These are phyloP conservation scores for Micrasema longulum DNA, from an alignment of 1,140 invertebrate species.

Conservation along the genomic window DNA sequence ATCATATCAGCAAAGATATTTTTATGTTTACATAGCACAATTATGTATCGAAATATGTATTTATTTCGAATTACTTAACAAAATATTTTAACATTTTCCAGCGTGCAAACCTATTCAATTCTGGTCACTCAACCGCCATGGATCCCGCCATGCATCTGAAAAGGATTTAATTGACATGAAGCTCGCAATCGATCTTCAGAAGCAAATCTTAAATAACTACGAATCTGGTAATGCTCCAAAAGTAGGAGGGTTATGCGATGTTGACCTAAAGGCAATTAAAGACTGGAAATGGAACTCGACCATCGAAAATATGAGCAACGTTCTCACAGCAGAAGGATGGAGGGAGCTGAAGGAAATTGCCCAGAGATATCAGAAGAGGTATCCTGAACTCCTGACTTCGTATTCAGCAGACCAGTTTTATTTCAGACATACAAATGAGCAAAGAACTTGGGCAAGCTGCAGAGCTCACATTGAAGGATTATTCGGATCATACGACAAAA, in stretches of 20 bases:
- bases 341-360: constrained; percentile 39
- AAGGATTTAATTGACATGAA: constrained; percentile 61
- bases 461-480: constrained; percentile 75
- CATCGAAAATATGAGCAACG: constrained; percentile 32
- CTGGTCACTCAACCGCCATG: constrained; percentile 70
- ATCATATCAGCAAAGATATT: no score
- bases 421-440: constrained; percentile 77
- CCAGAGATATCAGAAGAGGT: constrained; percentile 33
- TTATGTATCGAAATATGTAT: no score
- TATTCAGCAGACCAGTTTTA: constrained; percentile 56
- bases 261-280: constrained; percentile 27
- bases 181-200: constrained; percentile 61
- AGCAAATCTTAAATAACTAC: constrained; percentile 42
- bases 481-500: constrained; percentile 68
- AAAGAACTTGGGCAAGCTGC: constrained; percentile 75
- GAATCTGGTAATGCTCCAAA: background rate
- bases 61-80: no score
- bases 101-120: constrained; percentile 68
- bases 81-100: constrained; percentile 54
- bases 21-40: no score
- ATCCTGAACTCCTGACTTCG: constrained; percentile 26
- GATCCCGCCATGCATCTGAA: constrained; percentile 65
- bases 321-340: constrained; percentile 38
- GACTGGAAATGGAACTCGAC: constrained; percentile 44
- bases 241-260: constrained; percentile 12